phyloP scores from a whole-genome alignment of 2,888 invertebrate genomes.

The Eudemis profundana region DNA sequence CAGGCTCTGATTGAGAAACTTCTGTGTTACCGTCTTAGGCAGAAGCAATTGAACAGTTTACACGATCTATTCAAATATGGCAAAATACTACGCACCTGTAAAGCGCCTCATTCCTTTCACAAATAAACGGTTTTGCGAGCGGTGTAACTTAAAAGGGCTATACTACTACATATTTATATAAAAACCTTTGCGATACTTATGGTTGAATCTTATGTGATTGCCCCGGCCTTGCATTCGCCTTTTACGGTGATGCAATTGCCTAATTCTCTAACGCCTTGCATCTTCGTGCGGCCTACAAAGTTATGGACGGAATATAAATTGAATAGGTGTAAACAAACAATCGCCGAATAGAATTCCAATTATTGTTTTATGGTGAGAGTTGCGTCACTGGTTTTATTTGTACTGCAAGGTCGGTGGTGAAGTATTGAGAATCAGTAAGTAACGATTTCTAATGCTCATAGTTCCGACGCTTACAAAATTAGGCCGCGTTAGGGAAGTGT shows the following conservation, averaged over 20 bases:
- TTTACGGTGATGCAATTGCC: conserved; percentile 30
- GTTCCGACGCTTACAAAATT: background rate
- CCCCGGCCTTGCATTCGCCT: conserved; percentile 31
- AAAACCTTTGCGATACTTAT: background rate
- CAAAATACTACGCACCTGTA: no score
- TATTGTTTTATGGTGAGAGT: conserved; percentile 27
- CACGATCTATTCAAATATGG: no score
- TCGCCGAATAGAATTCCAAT: conserved; percentile 40
- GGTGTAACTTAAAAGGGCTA: background rate
- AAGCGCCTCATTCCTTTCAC: background rate
- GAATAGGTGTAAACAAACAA: conserved; percentile 38
- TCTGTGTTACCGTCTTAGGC: no score
- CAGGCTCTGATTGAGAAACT: no score
- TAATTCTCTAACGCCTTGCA: conserved; percentile 25
- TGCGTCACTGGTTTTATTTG: conserved; percentile 31
- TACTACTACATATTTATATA: background rate
- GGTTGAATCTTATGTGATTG: background rate
- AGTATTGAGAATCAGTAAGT: background rate
- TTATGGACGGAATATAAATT: conserved; percentile 38
- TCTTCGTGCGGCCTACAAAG: conserved; percentile 24
- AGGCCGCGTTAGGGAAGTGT: background rate
- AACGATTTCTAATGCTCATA: background rate
- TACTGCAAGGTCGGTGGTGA: conserved; percentile 27
- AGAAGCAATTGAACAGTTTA: no score
- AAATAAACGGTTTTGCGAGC: background rate